Evolutionary conservation across 2,888 invertebrate genomes (phyloP).

Genomic region (Xanthia togata): DNA sequence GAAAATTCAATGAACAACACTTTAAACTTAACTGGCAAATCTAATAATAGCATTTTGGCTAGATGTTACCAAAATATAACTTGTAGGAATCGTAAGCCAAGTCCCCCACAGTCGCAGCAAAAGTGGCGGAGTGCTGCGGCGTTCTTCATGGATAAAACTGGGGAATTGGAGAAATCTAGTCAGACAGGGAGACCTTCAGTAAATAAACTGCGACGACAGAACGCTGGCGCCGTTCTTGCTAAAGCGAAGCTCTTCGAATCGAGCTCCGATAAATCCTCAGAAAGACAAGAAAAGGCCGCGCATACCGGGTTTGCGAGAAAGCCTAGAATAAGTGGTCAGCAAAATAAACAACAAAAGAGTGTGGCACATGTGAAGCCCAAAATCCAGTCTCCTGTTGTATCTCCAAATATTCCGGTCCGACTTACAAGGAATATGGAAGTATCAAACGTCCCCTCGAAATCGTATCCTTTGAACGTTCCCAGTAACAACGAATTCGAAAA

Average conservation of each 20-base stretch:
- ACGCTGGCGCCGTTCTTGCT: constrained; percentile 95
- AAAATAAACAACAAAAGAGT: constrained; percentile 75
- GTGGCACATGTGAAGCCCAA: constrained; percentile 78
- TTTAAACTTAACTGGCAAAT: constrained; percentile 75
- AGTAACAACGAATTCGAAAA: constrained; percentile 74
- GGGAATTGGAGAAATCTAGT: constrained; percentile 83
- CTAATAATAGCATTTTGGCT: constrained; percentile 73
- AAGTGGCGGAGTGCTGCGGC: constrained; percentile 90
- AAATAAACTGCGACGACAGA: constrained; percentile 93
- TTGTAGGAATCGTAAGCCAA: constrained; percentile 72
- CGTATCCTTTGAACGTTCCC: constrained; percentile 67
- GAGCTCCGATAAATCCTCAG: constrained; percentile 88
- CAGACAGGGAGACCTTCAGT: constrained; percentile 93
- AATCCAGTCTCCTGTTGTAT: constrained; percentile 67
- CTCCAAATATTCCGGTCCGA: constrained; percentile 71
- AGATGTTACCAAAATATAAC: constrained; percentile 77
- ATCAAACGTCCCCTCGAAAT: constrained; percentile 66
- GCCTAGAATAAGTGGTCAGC: constrained; percentile 81
- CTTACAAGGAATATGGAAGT: constrained; percentile 66
- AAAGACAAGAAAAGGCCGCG: constrained; percentile 77
- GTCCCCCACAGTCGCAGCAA: constrained; percentile 77
- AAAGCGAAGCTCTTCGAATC: constrained; percentile 94
- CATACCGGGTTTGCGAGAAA: constrained; percentile 84
- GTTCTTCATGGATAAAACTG: constrained; percentile 89
- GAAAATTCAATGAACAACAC: constrained; percentile 80